Percentiles rank a stretch among this genome's conserved stretches.
These are phyloP conservation scores for Drosophila hydei DNA, from an alignment of 1,140 invertebrate species.

Conservation along the genomic window DNA sequence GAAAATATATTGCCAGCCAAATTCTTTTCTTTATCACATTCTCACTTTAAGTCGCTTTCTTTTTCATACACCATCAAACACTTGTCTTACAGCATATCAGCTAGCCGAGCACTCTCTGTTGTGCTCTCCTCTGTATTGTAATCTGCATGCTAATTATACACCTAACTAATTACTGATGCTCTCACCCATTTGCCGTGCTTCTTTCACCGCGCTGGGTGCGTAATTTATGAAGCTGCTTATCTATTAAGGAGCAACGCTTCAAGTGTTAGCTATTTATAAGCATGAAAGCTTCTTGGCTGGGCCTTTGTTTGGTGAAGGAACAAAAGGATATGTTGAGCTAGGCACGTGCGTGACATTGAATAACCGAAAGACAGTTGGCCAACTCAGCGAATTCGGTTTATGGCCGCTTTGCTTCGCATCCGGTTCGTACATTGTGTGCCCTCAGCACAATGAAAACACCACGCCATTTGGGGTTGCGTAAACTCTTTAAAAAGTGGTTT, in stretches of 20 bases:
- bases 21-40: background rate
- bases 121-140: constrained; percentile 43
- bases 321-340: constrained; percentile 11
- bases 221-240: constrained; percentile 58
- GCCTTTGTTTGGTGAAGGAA: constrained; percentile 1
- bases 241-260: constrained; percentile 41
- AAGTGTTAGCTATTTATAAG: constrained; percentile 49
- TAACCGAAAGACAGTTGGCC: constrained; percentile 19
- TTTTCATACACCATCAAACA: too few species aligned
- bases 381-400: constrained; percentile 43
- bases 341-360: constrained; percentile 36
- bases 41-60: background rate
- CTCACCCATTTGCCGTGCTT: background rate
- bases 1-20: background rate
- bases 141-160: constrained; percentile 71
- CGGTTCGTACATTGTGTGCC: background rate
- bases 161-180: constrained; percentile 51
- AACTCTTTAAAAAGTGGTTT: background rate
- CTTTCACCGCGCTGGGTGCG: constrained; percentile 26
- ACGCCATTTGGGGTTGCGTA: constrained; percentile 11
- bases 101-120: background rate
- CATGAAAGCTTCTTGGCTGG: constrained; percentile 9
- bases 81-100: background rate
- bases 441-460: constrained; percentile 10
- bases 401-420: constrained; percentile 18